Base-by-base conservation (phyloP, 1,140 invertebrate genomes). In the Zaprionus kolodkinae region DNA sequence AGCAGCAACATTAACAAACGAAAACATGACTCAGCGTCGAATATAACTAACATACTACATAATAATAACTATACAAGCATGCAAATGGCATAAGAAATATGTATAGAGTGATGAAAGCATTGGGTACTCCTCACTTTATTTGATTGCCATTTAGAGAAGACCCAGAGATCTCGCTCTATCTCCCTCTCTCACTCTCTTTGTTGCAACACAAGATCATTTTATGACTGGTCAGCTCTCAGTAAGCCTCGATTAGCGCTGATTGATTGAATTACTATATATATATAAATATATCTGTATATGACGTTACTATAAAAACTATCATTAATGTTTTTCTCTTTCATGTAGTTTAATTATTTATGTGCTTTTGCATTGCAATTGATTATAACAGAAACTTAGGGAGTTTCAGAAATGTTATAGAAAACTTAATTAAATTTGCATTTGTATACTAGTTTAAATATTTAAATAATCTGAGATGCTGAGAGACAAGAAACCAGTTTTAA, bases 21-120 rank as follows among this genome's bases (percentile, higher is more conserved):
- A 52, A 60, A 56, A 64, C 30, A 77, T 77, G 83, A 85, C 71
- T 85, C 81, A 84, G 56, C 77, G n/a, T 27, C 64, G 52, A 40
- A 40, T 66, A 50, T 54, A 73, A 15, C 52, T 67, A 62, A 57
- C 50, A 57, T 56, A 60, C 21, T 56, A 54, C 21, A 62, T 35
- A 35, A 60, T 35, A 60, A 72, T 52, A 61, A 38, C 13, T 59
- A n/a, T 17, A 48, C 43, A 17, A 21, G 38, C 55, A 35, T 57
- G 33, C 27, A 6, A 3, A 30, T n/a, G 27, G 27, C n/a, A 72
- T 12, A 60, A 13, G n/a, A 27, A 60, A 50, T 50, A 17, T 9
- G n/a, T 35, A 10, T 6, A 35, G 30, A 36, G 13, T 1, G 30
- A 25, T n/a, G 3, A 3, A 45, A 30, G 52, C 21, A 12, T 5